Evolutionary conservation across 2,888 invertebrate species (phyloP).

Genomic region (Rhagonycha lutea): DNA sequence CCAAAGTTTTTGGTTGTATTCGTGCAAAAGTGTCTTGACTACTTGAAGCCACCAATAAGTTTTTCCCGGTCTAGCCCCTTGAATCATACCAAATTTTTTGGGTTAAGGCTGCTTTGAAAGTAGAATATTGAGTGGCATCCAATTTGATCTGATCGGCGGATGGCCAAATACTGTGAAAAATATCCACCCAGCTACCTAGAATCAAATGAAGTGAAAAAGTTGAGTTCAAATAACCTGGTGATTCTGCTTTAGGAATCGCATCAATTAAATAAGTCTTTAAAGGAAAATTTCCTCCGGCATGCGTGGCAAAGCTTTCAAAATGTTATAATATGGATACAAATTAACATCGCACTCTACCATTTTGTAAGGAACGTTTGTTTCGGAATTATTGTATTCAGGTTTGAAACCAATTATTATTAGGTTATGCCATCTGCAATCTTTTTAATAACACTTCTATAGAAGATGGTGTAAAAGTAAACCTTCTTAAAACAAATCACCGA

Average conservation of each 20-base stretch:
- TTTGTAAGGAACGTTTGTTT: conserved; percentile 47
- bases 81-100: conserved; percentile 77
- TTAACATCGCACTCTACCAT: conserved; percentile 80
- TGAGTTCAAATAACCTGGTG: conserved; percentile 51
- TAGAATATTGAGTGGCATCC: conserved; percentile 69
- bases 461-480: too few species aligned
- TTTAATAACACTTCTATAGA: too few species aligned
- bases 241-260: conserved; percentile 55
- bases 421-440: too few species aligned
- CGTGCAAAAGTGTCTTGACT: conserved; percentile 64
- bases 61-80: conserved; percentile 89
- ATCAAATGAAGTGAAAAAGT: conserved; percentile 54
- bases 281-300: too few species aligned
- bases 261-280: too few species aligned
- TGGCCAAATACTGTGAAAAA: conserved; percentile 73
- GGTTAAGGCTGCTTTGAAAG: conserved; percentile 69
- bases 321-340: conserved; percentile 80
- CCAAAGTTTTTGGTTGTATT: conserved; percentile 58
- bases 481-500: too few species aligned
- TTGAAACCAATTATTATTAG: conserved; percentile 9
- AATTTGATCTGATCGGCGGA: conserved; percentile 54
- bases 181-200: conserved; percentile 88
- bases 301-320: too few species aligned
- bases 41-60: conserved; percentile 79
- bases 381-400: conserved; percentile 36